A percentile compares a stretch with the other conserved stretches of the same genome.
These are phyloP conservation scores for Nematostella vectensis DNA, from an alignment of 92 coral and sea anemone genomes.

Conservation along the genomic window DNA sequence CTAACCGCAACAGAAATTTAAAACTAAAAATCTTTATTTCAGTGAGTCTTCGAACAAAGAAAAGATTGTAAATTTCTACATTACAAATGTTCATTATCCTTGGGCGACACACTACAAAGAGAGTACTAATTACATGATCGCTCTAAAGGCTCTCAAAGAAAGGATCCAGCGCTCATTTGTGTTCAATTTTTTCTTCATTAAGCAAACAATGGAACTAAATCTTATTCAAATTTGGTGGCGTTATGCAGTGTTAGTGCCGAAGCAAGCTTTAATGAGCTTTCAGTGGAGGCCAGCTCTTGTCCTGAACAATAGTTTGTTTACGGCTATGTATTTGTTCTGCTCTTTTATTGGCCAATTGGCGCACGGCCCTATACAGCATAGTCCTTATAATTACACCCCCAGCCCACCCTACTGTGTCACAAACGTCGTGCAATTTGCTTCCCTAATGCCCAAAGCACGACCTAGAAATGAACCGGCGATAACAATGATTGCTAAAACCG, in stretches of 20 bases:
- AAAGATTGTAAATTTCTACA: background rate
- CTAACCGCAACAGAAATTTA: too few species aligned
- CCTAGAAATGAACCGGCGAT: background rate
- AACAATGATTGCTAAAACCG: background rate
- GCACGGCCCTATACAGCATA: background rate
- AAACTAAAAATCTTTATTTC: too few species aligned
- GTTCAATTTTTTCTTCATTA: conserved; percentile 17
- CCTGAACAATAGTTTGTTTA: background rate
- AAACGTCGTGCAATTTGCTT: background rate
- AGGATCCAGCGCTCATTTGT: conserved; percentile 13
- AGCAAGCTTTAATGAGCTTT: background rate
- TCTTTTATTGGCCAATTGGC: background rate
- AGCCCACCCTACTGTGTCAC: background rate
- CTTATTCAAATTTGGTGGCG: conserved; percentile 20
- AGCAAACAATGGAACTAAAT: conserved; percentile 25
- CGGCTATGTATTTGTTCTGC: background rate
- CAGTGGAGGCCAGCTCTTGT: background rate
- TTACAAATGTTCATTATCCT: too few species aligned
- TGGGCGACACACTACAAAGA: background rate
- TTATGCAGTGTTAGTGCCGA: too few species aligned
- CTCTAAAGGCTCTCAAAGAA: conserved; percentile 2
- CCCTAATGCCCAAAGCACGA: background rate
- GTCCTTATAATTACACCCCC: background rate
- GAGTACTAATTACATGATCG: conserved; percentile 6
- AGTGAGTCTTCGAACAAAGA: too few species aligned